These are phyloP conservation scores for Callipepla californica DNA, from an alignment of 2,113 vertebrate genomes.

Conservation along the genomic window DNA sequence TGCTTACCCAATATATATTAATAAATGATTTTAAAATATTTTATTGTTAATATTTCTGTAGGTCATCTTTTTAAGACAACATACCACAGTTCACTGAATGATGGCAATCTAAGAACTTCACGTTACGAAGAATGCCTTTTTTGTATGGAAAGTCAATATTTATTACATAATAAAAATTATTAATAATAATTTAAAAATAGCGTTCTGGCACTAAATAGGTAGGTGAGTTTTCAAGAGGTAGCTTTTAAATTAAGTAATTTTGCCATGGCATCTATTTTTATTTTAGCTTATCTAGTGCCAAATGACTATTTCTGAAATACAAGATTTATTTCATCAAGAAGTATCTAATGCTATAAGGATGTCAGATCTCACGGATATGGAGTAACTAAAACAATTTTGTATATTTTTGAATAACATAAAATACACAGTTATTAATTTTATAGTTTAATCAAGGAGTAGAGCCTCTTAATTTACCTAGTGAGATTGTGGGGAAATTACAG, in stretches of 20 bases:
- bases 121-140: neutral
- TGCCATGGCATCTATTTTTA: neutral
- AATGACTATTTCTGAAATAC: neutral
- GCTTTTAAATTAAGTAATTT: neutral
- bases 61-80: neutral
- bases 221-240: fast-evolving
- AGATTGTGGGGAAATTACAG: neutral
- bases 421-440: neutral
- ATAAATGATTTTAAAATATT: neutral
- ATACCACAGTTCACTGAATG: neutral
- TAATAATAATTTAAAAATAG: neutral
- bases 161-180: no score
- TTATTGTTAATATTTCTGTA: neutral
- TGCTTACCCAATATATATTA: neutral
- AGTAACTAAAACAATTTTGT: neutral
- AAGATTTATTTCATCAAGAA: neutral
- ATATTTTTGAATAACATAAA: neutral
- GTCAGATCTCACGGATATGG: neutral
- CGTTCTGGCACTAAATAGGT: neutral
- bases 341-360: neutral
- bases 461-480: neutral
- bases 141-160: neutral
- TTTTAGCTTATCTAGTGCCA: neutral
- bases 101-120: neutral
- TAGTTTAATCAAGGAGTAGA: neutral